Evolutionary conservation across 2,113 vertebrate species (phyloP).

Genomic region (Thunnus thynnus): DNA sequence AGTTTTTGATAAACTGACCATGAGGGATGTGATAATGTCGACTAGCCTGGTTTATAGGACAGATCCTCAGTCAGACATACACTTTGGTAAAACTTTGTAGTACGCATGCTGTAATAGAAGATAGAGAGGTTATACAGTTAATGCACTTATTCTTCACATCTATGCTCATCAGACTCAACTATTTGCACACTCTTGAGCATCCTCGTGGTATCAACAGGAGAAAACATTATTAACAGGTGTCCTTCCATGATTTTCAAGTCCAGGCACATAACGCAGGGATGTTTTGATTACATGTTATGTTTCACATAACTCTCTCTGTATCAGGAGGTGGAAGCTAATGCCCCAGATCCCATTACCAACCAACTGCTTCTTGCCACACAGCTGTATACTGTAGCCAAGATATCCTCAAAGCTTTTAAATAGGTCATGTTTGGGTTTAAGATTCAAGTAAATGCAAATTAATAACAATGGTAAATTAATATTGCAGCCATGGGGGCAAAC

Average conservation of each 20-base stretch:
- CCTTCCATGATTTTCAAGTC: neutral
- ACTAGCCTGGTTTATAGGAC: too few species aligned
- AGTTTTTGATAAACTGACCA: too few species aligned
- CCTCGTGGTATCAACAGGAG: neutral
- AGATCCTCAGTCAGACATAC: too few species aligned
- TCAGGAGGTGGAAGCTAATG: slow-evolving; percentile 10
- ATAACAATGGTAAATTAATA: neutral
- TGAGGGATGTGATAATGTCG: too few species aligned
- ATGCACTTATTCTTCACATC: slow-evolving; percentile 1
- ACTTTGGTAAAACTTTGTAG: too few species aligned
- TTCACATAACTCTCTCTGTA: neutral
- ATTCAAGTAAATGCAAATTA: slow-evolving; percentile 17
- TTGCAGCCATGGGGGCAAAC: neutral
- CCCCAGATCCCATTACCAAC: neutral
- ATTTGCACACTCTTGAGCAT: neutral
- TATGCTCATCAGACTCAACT: neutral
- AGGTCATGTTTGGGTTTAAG: slow-evolving; percentile 14
- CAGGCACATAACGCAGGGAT: neutral
- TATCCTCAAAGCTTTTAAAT: slow-evolving; percentile 13
- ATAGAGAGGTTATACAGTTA: neutral
- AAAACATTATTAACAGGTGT: slow-evolving; percentile 4
- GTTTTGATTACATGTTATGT: slow-evolving; percentile 11
- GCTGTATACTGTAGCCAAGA: neutral
- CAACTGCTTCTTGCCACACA: slow-evolving; percentile 18
- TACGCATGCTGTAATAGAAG: neutral